phyloP scores from a whole-genome alignment of 1,140 invertebrate genomes.

The Psilanteris sp. region DNA sequence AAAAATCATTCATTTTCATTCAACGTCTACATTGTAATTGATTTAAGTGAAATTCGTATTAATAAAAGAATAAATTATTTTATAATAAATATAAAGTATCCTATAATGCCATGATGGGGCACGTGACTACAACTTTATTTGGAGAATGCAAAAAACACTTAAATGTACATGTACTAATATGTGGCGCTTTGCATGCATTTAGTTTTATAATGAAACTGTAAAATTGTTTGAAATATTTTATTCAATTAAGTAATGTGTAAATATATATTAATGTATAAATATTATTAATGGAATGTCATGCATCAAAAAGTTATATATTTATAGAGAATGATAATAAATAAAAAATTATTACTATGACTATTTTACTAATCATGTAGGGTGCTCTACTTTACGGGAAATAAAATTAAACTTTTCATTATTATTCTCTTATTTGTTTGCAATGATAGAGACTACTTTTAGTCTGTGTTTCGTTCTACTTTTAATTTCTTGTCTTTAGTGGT shows the following conservation, averaged over 20 bases:
- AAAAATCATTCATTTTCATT: too few relatives aligned
- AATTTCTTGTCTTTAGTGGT: slow-evolving; percentile 80
- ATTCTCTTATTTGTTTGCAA: slow-evolving; percentile 44
- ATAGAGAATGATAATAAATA: slow-evolving; percentile 15
- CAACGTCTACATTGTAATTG: too few relatives aligned
- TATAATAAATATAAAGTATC: too few relatives aligned
- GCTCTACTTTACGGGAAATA: too few relatives aligned
- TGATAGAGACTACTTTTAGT: slow-evolving; percentile 58
- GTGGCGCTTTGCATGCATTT: slow-evolving; percentile 77
- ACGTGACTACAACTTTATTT: slow-evolving; percentile 1
- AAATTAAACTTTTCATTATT: too few relatives aligned
- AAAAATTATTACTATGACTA: too few relatives aligned
- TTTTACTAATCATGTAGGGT: too few relatives aligned
- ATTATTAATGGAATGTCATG: slow-evolving; percentile 6
- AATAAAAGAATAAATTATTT: too few relatives aligned
- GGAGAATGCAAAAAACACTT: slow-evolving; percentile 12
- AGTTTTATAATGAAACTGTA: slow-evolving; percentile 66
- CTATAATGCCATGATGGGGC: slow-evolving; percentile 11
- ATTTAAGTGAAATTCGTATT: too few relatives aligned
- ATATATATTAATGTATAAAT: too few relatives aligned
- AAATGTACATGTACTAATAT: slow-evolving; percentile 65
- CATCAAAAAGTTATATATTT: slow-evolving; percentile 3
- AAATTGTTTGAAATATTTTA: slow-evolving; percentile 2
- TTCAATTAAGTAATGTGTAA: too few relatives aligned
- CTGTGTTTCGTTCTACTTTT: slow-evolving; percentile 76